Conservation (phyloP, 2,113 vertebrate species). For the Hippocampus comes region DNA sequence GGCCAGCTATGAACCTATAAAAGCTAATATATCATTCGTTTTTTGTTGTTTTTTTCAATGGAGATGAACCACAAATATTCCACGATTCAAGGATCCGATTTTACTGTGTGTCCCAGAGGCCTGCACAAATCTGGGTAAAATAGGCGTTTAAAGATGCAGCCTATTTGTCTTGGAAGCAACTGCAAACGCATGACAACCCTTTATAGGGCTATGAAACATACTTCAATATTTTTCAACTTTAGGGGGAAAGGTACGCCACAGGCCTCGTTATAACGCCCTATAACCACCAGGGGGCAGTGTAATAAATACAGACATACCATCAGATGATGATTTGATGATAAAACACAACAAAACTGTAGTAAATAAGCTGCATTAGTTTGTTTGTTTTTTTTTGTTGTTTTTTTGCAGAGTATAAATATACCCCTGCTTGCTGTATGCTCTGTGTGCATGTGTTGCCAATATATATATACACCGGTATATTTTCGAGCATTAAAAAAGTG, state of each 20-base stretch:
- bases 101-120: not conserved
- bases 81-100: not conserved
- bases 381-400: no score
- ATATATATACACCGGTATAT: no score
- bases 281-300: not conserved
- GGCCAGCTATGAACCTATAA: not conserved
- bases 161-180: not conserved
- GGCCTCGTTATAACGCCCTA: not conserved
- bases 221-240: not conserved
- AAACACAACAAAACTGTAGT: no score
- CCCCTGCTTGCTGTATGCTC: no score
- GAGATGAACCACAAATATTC: not conserved
- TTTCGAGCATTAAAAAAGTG: no score
- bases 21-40: not conserved
- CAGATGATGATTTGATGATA: no score
- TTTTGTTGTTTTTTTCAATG: not conserved
- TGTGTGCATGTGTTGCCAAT: no score
- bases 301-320: no score
- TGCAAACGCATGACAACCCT: not conserved
- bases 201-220: not conserved
- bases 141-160: not conserved
- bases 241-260: not conserved
- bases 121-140: conserved; percentile 1
- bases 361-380: no score
- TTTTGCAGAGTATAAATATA: no score